These are phyloP conservation scores for Holothuria leucospilota DNA, from an alignment of 53 echinoderm and acorn worm genomes.

Conservation along the genomic window DNA sequence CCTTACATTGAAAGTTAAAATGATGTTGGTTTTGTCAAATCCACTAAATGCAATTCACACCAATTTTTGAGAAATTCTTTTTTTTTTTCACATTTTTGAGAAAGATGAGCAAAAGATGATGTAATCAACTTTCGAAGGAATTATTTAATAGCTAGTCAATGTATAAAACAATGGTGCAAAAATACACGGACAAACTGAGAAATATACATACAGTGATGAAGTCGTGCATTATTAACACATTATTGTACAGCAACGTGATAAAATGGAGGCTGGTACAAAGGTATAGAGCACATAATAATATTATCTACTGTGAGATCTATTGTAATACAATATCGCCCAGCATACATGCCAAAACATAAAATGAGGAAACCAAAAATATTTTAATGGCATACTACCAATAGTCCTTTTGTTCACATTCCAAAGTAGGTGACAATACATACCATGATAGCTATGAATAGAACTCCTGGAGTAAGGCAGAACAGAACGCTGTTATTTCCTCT, in stretches of 20 bases:
- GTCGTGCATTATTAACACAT: slow-evolving; percentile 25
- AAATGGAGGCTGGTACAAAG: not conserved
- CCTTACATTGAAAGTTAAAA: not conserved
- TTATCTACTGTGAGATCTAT: slow-evolving; percentile 4
- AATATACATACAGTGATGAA: slow-evolving; percentile 10
- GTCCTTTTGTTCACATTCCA: no score
- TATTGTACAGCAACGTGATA: slow-evolving; percentile 14
- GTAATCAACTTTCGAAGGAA: not conserved
- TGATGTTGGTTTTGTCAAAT: not conserved
- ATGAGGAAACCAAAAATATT: no score
- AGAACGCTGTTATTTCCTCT: no score
- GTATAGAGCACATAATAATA: no score
- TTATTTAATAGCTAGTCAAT: not conserved
- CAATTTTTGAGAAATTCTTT: slow-evolving; percentile 11
- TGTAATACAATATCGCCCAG: slow-evolving; percentile 17
- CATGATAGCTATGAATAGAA: no score
- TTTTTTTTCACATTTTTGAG: not conserved
- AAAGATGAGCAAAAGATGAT: not conserved
- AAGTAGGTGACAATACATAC: no score
- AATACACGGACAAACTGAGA: not conserved
- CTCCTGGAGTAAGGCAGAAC: no score
- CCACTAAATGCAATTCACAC: slow-evolving; percentile 13
- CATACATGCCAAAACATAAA: no score
- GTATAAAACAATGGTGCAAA: slow-evolving; percentile 36
- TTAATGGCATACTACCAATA: no score